Base-by-base conservation (phyloP, 2,113 vertebrate genomes). In the Saguinus imperator region DNA sequence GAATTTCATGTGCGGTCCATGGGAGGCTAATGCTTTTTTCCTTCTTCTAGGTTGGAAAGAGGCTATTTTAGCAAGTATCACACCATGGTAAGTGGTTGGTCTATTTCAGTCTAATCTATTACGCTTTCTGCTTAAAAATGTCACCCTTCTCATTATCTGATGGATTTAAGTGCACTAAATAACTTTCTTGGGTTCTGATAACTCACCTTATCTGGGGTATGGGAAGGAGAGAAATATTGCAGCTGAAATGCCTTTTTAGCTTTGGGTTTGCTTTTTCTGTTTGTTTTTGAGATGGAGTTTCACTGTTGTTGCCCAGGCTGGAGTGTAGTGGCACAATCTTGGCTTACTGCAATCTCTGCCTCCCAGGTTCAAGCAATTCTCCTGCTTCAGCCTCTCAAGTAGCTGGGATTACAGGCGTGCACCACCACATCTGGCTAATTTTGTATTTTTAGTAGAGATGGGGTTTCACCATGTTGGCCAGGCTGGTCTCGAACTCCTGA, bases 41-140 rank as follows among this genome's bases (percentile, higher is more conserved):
- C 50, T 84, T 89, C 86, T 91, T 97, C 57, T 73, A 96, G 93
- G 91, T 85, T 87, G 93, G 80, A 83, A 86, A 96, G 92, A 91
- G 70, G 20, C 55, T 58, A 0, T 83, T 84, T 86, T 80, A 92
- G 70, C 87, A 93, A 84, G 76, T 25, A 35, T 68, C 76, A 25
- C 1, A 0, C 50, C 89, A 89, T 91, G 93, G 96, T 97, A 92
- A 77, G 97, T 91, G 45, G 52, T 85, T 82, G 82, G 43, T 97
- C 86, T 96, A 3, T 90, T 93, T 95, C 82, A 25, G 8, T 87
- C 68, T 87, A 43, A 72, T 73, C 37, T 23, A 16, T 80, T 91
- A 64, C 73, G 20, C 29, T 94, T 94, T 94, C 66, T 82, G 81
- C 64, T 94, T 94, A 95, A 64, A 94, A 94, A 79, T 90, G 64